Evolutionary conservation across 1,140 invertebrate genomes (phyloP), one percentile per base, ranked within the genome.

Genomic region (Harlomillsia oculata): DNA sequence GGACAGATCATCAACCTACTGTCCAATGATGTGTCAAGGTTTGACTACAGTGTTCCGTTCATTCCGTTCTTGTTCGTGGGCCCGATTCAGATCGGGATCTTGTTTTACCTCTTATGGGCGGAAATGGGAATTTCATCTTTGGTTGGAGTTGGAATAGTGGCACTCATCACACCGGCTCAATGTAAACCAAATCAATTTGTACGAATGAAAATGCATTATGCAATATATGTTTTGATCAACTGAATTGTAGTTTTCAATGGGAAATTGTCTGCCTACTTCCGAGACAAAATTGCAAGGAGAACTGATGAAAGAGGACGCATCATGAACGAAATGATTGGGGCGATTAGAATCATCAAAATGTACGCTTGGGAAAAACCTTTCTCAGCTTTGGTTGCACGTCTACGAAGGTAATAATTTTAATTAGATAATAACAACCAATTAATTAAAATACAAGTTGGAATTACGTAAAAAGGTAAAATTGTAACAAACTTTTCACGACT

Each of bases 291-390:
- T n/a, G 83, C 86, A 0, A 59, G 76, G 5, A 76, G 79, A 58
- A 92, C 89, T 0, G 91, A 95, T 68, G 80, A 89, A 64, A 76
- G 91, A 58, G 82, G 94, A 1, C 76, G 82, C 44, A 69, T 90
- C 45, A 91, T 92, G 85, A 89, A 86, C 67, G 89, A 94, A 74
- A 86, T 95, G n/a, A 82, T 94, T 25, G 78, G 80, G 41, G 89
- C 87, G 0, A 89, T 77, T 55, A 64, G 82, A 18, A 76, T 78
- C 0, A 82, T 89, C 16, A 88, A 88, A 72, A 86, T 87, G 83
- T 85, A 84, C 62, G 79, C 80, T 1, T 85, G 83, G 83, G 83
- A 85, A 64, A 78, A 76, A 48, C 80, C 82, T 3, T 84, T 85
- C 56, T 25, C 44, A n/a, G 25, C n/a, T 3, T 23, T 60, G 11